Base-by-base conservation (phyloP, 2,888 invertebrate species). In the Synanthedon myopaeformis region DNA sequence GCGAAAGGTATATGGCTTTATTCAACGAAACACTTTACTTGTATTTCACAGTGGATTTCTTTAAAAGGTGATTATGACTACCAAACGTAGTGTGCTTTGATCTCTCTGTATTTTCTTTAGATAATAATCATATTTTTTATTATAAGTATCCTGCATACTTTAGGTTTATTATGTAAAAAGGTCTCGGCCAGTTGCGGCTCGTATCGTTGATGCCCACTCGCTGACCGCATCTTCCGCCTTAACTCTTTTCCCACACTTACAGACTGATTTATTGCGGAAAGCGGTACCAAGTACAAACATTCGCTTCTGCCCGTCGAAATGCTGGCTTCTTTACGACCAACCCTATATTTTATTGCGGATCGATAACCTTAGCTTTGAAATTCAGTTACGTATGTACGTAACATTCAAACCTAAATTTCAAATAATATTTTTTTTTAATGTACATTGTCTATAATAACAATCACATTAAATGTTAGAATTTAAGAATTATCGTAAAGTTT, bases 251-350 rank as follows among this genome's bases (percentile, higher is more conserved):
- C 68, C 71, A 70, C 75, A 68, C 71, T 72, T 66, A 56, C 61
- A 62, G 66, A 62, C 74, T 79, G 80, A 82, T 82, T 82, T 82
- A 82, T 80, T 67, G 74, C 77, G 67, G 68, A 61, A 76, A 74
- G 65, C 66, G 69, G 69, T 68, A 68, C 70, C 62, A 67, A 70
- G 69, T 72, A 70, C 69, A 64, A 74, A 78, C 71, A 76, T 73
- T 72, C 69, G 70, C 69, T 59, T 64, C 60, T 61, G 63, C 70
- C 67, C 70, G 74, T 74, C 73, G 73, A 77, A 76, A 76, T 72
- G 72, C 66, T 70, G 68, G 69, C 68, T 76, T 67, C 74, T 79
- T 79, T 79, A 78, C 74, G 77, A 73, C 67, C 73, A 74, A 71
- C 74, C 74, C 72, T 66, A 72, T 74, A 77, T 74, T 79, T 77